Base-by-base conservation (phyloP, 2,888 invertebrate genomes). In the Drosophila rellima region DNA sequence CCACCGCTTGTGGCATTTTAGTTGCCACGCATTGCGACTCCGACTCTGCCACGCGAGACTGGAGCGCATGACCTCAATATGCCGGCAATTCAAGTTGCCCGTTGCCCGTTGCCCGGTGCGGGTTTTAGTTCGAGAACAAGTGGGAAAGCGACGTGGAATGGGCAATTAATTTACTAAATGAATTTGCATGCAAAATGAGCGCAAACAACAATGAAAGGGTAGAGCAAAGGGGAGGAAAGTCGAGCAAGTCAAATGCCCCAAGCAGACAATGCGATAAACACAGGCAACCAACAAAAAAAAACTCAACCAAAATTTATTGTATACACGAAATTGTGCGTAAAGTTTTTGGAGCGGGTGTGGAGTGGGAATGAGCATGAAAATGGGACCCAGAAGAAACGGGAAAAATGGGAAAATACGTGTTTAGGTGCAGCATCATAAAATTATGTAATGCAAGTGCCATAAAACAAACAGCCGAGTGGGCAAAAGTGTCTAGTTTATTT, bases 81-180 rank as follows among this genome's bases (percentile, higher is more conserved):
- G 74, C 61, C 64, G 77, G 78, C 74, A 85, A 78, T 80, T 83
- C 70, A 69, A 62, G 51, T 52, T 48, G 45, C 54, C 59, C 23
- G 15, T 15, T 23, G 42, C 48, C 40, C 51, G 13, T 26, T 33
- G 23, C 39, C 39, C 39, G 26, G 3, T 54, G 50, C 18, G 33
- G 50, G 23, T 23, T 11, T 15, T 37, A 33, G 60, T n/a, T 42
- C 40, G 5, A 51, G 62, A 51, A 64, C 82, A 71, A 70, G 60
- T 73, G 72, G 83, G 55, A 70, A 77, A 80, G 68, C 61, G 42
- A 37, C 47, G 55, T 74, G 88, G 88, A 86, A 78, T 78, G 83
- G 78, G 70, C 85, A 88, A 85, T 88, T 88, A 85, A 85, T 85
- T 88, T 86, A 78, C 80, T 85, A 88, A 85, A 86, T 85, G 85